These are phyloP conservation scores for Peromyscus maniculatus DNA, from an alignment of 2,113 vertebrate genomes.

Conservation along the genomic window DNA sequence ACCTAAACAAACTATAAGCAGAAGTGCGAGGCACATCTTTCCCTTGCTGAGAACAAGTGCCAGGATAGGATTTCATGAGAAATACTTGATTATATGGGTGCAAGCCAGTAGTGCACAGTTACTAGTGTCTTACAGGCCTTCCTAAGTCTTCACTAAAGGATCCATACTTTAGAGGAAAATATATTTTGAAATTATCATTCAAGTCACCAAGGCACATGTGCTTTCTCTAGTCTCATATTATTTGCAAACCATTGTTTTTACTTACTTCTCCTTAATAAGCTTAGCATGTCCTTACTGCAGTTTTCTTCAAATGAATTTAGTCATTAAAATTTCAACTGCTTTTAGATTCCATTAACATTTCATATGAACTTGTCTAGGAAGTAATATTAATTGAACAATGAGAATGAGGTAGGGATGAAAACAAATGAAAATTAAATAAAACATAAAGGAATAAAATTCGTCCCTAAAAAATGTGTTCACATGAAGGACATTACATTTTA, in stretches of 20 bases:
- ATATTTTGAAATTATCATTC: not conserved
- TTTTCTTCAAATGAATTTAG: slow-evolving; percentile 29
- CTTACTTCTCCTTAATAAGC: not conserved
- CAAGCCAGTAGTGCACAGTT: slow-evolving; percentile 43
- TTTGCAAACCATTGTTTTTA: slow-evolving; percentile 6
- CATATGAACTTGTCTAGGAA: slow-evolving; percentile 26
- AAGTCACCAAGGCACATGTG: not conserved
- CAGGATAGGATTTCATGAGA: not conserved
- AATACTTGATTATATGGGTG: slow-evolving; percentile 65
- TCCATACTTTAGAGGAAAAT: not conserved
- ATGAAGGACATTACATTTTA: slow-evolving; percentile 22
- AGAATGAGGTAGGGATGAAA: slow-evolving; percentile 11
- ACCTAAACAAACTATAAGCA: slow-evolving; percentile 77
- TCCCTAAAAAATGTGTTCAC: not conserved
- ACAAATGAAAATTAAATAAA: slow-evolving; percentile 20
- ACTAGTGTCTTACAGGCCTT: slow-evolving; percentile 47
- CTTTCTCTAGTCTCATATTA: not conserved
- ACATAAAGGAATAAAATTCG: slow-evolving; percentile 39
- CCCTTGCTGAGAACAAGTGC: slow-evolving; percentile 13
- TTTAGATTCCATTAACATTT: slow-evolving; percentile 58
- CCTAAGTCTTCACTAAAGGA: not conserved
- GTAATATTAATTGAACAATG: slow-evolving; percentile 20
- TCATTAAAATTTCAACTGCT: slow-evolving; percentile 37
- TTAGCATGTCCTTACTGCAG: not conserved
- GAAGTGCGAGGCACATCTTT: slow-evolving; percentile 70